Evolutionary conservation across 2,888 invertebrate species (phyloP).

Genomic region (Polymixis flavicincta): DNA sequence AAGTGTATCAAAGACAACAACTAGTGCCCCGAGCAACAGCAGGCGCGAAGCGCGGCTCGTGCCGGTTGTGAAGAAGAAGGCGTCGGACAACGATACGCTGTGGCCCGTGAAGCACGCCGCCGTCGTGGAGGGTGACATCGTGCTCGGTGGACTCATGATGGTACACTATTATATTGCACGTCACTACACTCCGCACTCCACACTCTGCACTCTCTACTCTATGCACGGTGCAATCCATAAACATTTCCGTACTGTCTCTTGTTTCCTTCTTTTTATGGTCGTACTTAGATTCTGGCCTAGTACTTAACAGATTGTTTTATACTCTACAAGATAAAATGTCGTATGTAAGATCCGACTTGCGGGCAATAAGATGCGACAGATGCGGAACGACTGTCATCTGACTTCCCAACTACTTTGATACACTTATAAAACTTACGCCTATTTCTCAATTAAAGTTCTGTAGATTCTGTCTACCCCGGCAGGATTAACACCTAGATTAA

Average conservation of each 20-base stretch:
- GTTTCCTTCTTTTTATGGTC: background rate
- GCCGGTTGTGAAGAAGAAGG: constrained; percentile 68
- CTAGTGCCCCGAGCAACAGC: constrained; percentile 14
- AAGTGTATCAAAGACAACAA: constrained; percentile 38
- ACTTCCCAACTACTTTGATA: background rate
- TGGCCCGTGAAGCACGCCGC: constrained; percentile 96
- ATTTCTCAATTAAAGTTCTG: too few species aligned
- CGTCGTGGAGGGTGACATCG: constrained; percentile 95
- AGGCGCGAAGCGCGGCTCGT: constrained; percentile 58
- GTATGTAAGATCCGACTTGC: background rate
- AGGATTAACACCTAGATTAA: background rate
- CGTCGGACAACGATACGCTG: constrained; percentile 72
- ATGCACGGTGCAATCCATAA: background rate
- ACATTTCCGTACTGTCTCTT: too few species aligned
- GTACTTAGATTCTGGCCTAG: background rate
- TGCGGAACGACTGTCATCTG: background rate
- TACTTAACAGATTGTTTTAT: background rate
- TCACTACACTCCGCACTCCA: too few species aligned
- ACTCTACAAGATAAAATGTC: background rate
- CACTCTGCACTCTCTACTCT: background rate
- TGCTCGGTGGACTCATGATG: constrained; percentile 97
- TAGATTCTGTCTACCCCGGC: too few species aligned
- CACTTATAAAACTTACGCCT: too few species aligned
- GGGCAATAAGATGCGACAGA: background rate
- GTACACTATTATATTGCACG: constrained; percentile 74